Evolutionary conservation across 2,113 vertebrate species (phyloP).

Genomic region (Henicopernis longicauda): DNA sequence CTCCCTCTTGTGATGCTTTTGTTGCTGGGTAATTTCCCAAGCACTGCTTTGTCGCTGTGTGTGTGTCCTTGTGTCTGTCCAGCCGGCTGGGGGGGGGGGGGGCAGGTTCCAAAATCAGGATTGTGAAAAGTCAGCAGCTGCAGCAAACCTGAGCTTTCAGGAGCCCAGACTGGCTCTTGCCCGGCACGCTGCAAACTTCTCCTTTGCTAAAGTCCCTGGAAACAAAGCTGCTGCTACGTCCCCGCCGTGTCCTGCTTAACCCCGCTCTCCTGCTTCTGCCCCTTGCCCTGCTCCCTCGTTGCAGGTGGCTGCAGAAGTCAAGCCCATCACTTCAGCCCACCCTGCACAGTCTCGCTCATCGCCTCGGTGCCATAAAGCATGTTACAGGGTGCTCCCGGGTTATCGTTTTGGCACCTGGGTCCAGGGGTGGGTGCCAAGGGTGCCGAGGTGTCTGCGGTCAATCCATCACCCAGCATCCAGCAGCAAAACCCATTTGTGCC

Average conservation of each 20-base stretch:
- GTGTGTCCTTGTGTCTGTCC: not conserved
- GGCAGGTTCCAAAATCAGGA: not conserved
- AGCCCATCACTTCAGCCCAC: rapidly evolving
- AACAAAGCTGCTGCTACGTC: rapidly evolving
- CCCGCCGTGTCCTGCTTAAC: rapidly evolving
- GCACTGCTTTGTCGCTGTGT: not conserved
- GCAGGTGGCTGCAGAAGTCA: not conserved
- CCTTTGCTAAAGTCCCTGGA: not conserved
- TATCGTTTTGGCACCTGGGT: rapidly evolving
- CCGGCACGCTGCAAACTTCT: not conserved
- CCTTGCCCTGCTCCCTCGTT: rapidly evolving
- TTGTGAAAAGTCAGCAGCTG: rapidly evolving
- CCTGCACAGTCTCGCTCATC: rapidly evolving
- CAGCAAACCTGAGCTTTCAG: not conserved
- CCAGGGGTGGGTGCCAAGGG: not conserved
- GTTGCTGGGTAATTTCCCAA: not conserved
- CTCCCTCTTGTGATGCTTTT: not conserved
- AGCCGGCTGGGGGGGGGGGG: not conserved
- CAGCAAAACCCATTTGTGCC: not conserved
- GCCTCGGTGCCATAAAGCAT: rapidly evolving
- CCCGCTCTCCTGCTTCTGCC: rapidly evolving
- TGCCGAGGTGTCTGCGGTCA: rapidly evolving
- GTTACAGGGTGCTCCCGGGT: rapidly evolving
- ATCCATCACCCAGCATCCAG: not conserved
- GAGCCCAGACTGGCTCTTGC: not conserved